Percentiles rank a stretch among this genome's conserved stretches.
Evolutionary conservation across 2,888 invertebrate genomes (phyloP).

Genomic region (Nasonia oneida): DNA sequence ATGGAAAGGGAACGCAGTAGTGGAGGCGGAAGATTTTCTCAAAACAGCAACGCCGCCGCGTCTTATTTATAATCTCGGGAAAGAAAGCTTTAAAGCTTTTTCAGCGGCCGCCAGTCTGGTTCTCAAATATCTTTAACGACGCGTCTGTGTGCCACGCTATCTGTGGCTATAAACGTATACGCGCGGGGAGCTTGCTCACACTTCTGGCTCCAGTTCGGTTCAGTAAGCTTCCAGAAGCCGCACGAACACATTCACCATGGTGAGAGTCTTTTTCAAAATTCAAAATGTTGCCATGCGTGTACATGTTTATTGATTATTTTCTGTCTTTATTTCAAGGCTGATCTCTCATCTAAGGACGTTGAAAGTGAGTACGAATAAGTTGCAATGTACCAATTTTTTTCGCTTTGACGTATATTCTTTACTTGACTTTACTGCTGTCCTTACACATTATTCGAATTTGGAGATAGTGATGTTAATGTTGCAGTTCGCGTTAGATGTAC

Average conservation of each 20-base stretch:
- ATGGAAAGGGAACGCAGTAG: neutral
- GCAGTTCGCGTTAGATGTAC: no score
- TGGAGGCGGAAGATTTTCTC: neutral
- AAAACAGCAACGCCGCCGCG: neutral
- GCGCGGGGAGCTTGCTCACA: conserved; percentile 1
- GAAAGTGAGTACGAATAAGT: neutral
- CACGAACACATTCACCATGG: neutral
- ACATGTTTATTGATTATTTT: neutral
- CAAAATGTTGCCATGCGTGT: neutral
- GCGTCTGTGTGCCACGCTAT: neutral
- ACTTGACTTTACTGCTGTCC: no score
- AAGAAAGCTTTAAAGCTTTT: neutral
- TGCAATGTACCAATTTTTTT: neutral
- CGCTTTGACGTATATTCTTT: neutral
- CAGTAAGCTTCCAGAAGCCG: conserved; percentile 6
- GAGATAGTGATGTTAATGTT: no score
- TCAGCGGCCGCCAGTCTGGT: neutral
- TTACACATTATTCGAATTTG: no score
- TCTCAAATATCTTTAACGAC: conserved; percentile 1
- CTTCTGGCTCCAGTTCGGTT: conserved; percentile 6
- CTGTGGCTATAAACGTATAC: conserved; percentile 3
- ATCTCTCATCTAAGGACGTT: conserved; percentile 2
- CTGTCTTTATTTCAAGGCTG: neutral
- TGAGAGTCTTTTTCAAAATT: neutral
- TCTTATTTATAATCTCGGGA: conserved; percentile 6